Percentiles rank a stretch among this genome's conserved stretches.
Conservation (phyloP, 2,888 invertebrate genomes). For the Cotesia congregata region DNA sequence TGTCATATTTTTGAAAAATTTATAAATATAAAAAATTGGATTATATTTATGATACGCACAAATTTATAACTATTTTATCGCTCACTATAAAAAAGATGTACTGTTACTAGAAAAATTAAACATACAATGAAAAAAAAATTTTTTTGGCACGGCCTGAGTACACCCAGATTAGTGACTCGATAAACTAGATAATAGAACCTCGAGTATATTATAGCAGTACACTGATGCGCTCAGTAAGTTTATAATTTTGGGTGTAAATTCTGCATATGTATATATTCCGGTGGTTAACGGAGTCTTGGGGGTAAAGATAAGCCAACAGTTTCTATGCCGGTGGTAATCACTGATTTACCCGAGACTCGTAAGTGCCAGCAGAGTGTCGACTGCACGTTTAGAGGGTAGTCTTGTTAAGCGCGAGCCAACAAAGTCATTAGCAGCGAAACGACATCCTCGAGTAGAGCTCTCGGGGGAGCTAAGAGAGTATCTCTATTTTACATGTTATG, state of each 20-base stretch:
- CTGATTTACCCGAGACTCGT: slow-evolving; percentile 40
- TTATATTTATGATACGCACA: too few relatives aligned
- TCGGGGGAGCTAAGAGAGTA: slow-evolving; percentile 41
- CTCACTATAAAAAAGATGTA: too few relatives aligned
- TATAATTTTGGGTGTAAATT: neutral
- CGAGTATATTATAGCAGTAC: neutral
- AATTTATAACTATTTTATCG: too few relatives aligned
- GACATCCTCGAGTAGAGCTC: slow-evolving; percentile 46
- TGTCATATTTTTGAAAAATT: too few relatives aligned
- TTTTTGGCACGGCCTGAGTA: too few relatives aligned
- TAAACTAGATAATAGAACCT: neutral
- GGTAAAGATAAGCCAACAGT: slow-evolving; percentile 44
- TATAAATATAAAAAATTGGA: too few relatives aligned
- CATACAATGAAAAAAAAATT: too few relatives aligned
- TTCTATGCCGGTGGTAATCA: slow-evolving; percentile 41
- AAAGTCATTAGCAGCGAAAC: slow-evolving; percentile 63
- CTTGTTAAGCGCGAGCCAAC: slow-evolving; percentile 63
- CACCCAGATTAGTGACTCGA: neutral
- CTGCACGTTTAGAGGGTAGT: slow-evolving; percentile 60
- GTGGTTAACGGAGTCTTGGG: slow-evolving; percentile 31
- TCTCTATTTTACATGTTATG: slow-evolving; percentile 31
- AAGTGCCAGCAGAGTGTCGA: slow-evolving; percentile 54
- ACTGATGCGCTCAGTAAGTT: neutral
- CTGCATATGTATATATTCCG: slow-evolving; percentile 7
- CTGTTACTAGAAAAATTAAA: too few relatives aligned